phyloP scores from a whole-genome alignment of 2,888 invertebrate genomes.

The Hofmannophila pseudospretella region DNA sequence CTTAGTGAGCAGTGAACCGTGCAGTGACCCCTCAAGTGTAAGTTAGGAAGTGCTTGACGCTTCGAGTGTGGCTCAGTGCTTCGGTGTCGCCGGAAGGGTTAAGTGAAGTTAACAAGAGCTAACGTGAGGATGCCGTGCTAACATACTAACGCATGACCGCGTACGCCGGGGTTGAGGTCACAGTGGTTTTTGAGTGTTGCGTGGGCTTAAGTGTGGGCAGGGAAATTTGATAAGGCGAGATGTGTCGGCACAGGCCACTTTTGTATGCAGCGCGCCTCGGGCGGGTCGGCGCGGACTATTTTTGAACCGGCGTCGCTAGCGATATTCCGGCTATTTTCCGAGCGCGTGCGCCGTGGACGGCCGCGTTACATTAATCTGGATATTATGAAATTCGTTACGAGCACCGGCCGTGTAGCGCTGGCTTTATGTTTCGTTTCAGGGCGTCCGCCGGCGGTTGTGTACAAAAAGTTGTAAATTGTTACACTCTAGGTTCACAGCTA shows the following conservation, averaged over 20 bases:
- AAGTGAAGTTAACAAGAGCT: constrained; percentile 43
- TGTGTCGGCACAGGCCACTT: constrained; percentile 53
- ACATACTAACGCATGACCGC: constrained; percentile 67
- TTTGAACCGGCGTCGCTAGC: constrained; percentile 47
- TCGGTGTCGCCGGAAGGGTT: constrained; percentile 31
- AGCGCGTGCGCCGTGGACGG: constrained; percentile 26
- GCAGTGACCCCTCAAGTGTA: constrained; percentile 50
- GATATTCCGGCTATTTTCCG: constrained; percentile 46
- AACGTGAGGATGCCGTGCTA: constrained; percentile 53
- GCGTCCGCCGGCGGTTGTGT: neutral
- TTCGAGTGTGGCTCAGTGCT: constrained; percentile 43
- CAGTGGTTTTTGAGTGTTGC: constrained; percentile 39
- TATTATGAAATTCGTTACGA: constrained; percentile 11
- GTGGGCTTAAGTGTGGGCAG: constrained; percentile 55
- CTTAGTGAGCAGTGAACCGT: constrained; percentile 40
- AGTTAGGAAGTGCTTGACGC: constrained; percentile 63
- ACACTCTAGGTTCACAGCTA: too few species aligned
- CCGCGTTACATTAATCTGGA: constrained; percentile 15
- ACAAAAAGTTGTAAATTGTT: too few species aligned
- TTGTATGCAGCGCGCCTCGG: constrained; percentile 63
- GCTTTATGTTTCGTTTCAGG: constrained; percentile 13
- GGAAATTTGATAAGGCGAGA: constrained; percentile 74
- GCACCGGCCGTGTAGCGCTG: constrained; percentile 15
- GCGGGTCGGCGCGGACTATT: constrained; percentile 56
- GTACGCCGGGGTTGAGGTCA: constrained; percentile 22